Conservation (phyloP, 2,113 vertebrate genomes). For the Rhinolophus sinicus region DNA sequence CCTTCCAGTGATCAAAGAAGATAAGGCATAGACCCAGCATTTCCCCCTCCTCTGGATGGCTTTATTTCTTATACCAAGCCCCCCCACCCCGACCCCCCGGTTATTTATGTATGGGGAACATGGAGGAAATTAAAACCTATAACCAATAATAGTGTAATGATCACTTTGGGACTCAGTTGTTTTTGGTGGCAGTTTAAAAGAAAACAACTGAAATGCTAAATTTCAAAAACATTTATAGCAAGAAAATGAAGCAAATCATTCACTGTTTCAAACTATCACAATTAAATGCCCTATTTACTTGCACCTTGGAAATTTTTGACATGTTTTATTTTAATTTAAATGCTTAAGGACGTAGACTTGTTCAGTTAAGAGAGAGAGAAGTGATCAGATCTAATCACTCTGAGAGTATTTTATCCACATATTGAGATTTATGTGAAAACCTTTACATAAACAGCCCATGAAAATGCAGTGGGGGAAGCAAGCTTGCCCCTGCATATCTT, state of each 20-base stretch:
- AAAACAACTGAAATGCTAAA: background rate
- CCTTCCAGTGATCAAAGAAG: background rate
- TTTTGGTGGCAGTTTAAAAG: background rate
- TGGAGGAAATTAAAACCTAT: background rate
- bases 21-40: background rate
- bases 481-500: background rate
- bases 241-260: constrained; percentile 13
- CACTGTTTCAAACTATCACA: background rate
- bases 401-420: background rate
- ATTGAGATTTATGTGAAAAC: background rate
- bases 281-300: background rate
- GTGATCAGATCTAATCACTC: background rate
- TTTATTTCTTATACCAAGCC: background rate
- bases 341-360: background rate
- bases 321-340: background rate
- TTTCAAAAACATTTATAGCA: background rate
- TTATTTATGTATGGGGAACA: background rate
- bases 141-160: background rate
- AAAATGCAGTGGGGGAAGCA: background rate
- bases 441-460: background rate
- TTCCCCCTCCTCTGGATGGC: background rate
- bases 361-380: background rate
- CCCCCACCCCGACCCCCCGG: background rate
- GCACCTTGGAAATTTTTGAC: background rate
- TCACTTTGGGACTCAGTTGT: background rate